These are phyloP conservation scores for Corythaeola cristata DNA, from an alignment of 2,113 vertebrate species.

Conservation along the genomic window DNA sequence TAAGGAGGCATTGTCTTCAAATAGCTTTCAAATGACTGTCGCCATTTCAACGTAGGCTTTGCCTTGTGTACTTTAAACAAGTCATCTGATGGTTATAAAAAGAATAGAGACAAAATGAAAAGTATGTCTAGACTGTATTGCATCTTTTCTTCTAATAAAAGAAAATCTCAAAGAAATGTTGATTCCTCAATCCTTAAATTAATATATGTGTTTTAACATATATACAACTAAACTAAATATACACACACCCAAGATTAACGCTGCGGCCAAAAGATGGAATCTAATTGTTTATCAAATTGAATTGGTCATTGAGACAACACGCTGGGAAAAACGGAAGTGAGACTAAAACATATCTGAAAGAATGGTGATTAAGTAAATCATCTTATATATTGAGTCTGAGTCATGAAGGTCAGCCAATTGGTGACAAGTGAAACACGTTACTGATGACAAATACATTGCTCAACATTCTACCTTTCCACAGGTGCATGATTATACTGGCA, in stretches of 20 bases:
- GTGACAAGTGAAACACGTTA: not conserved
- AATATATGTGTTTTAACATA: not conserved
- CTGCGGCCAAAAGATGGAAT: not conserved
- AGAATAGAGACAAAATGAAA: not conserved
- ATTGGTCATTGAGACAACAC: not conserved
- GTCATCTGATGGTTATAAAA: slow-evolving; percentile 81
- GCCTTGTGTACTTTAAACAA: slow-evolving; percentile 98
- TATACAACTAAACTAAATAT: not conserved
- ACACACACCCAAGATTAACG: not conserved
- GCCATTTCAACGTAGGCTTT: slow-evolving; percentile 94
- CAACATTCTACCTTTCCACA: not conserved
- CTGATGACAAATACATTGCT: not conserved
- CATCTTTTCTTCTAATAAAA: not conserved
- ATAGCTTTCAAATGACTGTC: slow-evolving; percentile 97
- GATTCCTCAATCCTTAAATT: not conserved
- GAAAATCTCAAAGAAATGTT: not conserved
- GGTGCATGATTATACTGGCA: not conserved
- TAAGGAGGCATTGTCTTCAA: slow-evolving; percentile 98
- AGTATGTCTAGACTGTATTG: not conserved
- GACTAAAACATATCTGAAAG: not conserved
- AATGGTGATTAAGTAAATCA: not conserved
- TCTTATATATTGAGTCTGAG: not conserved
- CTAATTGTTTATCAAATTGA: not conserved
- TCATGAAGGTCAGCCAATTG: not conserved
- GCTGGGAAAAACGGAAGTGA: not conserved